These are phyloP conservation scores for Agriopis aurantiaria DNA, from an alignment of 2,888 invertebrate genomes.

Conservation along the genomic window DNA sequence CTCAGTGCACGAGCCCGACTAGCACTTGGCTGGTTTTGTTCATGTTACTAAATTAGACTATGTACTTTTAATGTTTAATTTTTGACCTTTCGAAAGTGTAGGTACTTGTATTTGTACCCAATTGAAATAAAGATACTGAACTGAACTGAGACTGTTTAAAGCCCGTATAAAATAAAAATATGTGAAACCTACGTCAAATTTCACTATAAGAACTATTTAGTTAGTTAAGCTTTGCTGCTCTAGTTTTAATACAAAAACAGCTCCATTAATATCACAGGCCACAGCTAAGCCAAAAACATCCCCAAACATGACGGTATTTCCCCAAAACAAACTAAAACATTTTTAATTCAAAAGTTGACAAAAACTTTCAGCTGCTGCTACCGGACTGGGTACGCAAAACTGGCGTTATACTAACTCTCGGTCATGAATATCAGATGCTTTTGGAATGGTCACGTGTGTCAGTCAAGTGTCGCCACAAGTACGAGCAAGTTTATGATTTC, in stretches of 20 bases:
- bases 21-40: too few species aligned
- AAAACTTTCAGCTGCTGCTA: constrained; percentile 26
- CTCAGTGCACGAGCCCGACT: too few species aligned
- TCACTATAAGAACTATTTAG: too few species aligned
- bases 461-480: background rate
- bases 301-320: constrained; percentile 5
- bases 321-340: constrained; percentile 39
- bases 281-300: constrained; percentile 6
- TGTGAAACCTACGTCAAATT: too few species aligned
- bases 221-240: too few species aligned
- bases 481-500: background rate
- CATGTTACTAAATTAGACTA: too few species aligned
- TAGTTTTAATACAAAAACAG: constrained; percentile 1
- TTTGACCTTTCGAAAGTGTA: too few species aligned
- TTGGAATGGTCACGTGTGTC: background rate
- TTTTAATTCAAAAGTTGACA: constrained; percentile 46
- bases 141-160: too few species aligned
- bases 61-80: too few species aligned
- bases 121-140: too few species aligned
- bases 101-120: too few species aligned
- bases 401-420: constrained; percentile 2
- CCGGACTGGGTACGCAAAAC: constrained; percentile 11
- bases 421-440: background rate
- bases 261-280: constrained; percentile 3
- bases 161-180: too few species aligned